Percentiles rank a stretch among this genome's conserved stretches.
Evolutionary conservation across 1,140 invertebrate species (phyloP).

Genomic region (roundworm (Caenorhabditis elegans)): DNA sequence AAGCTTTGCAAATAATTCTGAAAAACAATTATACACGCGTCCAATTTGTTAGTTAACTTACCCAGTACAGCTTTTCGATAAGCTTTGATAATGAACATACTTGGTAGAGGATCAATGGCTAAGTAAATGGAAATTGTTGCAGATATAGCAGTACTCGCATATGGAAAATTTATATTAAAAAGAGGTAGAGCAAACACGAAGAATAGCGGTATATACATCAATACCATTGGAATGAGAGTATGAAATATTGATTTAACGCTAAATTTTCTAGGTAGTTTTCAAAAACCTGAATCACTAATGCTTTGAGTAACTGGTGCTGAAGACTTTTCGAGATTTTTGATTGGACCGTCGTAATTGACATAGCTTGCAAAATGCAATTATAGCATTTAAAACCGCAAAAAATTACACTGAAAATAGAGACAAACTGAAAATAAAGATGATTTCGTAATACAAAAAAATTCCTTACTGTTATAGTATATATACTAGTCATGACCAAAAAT

Average conservation of each 20-base stretch:
- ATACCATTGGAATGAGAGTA: background rate
- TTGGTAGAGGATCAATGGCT: background rate
- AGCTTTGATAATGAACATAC: background rate
- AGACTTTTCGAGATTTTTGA: background rate
- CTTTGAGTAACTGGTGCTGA: background rate
- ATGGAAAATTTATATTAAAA: background rate
- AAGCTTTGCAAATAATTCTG: no score
- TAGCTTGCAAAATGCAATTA: background rate
- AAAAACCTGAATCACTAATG: background rate
- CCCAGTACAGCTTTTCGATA: background rate
- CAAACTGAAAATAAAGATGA: background rate
- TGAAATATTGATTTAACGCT: background rate
- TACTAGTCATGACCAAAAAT: background rate
- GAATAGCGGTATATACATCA: background rate
- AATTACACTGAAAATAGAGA: background rate
- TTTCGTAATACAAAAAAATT: background rate
- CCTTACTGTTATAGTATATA: background rate
- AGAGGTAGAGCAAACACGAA: background rate
- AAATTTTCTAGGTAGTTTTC: no score
- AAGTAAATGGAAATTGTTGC: background rate
- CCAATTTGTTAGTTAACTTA: no score
- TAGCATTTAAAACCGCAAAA: background rate
- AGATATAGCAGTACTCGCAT: background rate
- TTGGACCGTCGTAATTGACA: background rate
- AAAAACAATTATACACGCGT: no score